phyloP scores from a whole-genome alignment of 1,140 invertebrate genomes.

The Drosophila tani region DNA sequence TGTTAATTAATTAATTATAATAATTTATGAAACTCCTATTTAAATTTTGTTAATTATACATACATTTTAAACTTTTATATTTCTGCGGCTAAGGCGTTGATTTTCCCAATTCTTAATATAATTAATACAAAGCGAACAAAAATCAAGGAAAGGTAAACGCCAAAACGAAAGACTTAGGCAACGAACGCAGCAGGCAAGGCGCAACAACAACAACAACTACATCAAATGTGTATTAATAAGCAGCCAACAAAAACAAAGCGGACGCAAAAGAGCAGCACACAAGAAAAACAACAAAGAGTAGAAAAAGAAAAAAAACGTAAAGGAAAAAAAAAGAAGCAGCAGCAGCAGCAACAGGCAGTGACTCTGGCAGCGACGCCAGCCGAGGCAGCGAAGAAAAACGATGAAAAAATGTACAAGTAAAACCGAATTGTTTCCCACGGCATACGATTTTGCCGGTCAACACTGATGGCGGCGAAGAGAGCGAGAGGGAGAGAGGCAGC shows the following conservation, averaged over 20 bases:
- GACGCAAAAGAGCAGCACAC: conserved; percentile 68
- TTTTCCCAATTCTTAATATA: background rate
- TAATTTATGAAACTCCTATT: too few relatives aligned
- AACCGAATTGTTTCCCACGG: conserved; percentile 86
- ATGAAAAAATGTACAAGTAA: conserved; percentile 84
- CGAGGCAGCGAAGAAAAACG: conserved; percentile 56
- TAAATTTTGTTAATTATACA: background rate
- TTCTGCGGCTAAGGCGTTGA: background rate
- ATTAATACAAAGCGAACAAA: conserved; percentile 20
- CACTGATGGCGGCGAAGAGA: conserved; percentile 72
- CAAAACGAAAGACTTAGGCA: conserved; percentile 82
- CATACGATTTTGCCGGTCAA: conserved; percentile 85
- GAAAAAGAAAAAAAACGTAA: conserved; percentile 33
- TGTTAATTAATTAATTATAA: too few relatives aligned
- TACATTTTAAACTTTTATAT: background rate
- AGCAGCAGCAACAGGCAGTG: conserved; percentile 48
- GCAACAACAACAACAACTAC: conserved; percentile 27
- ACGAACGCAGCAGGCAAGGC: conserved; percentile 60
- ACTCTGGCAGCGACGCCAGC: conserved; percentile 16
- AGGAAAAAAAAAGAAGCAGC: conserved; percentile 44
- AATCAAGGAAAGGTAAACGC: conserved; percentile 32
- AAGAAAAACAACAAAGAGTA: conserved; percentile 48
- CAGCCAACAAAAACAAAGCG: conserved; percentile 76
- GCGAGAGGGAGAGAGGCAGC: conserved; percentile 33
- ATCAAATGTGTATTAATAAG: conserved; percentile 81